Base-by-base conservation (phyloP, 1,140 invertebrate species). In the Microplitis mediator region DNA sequence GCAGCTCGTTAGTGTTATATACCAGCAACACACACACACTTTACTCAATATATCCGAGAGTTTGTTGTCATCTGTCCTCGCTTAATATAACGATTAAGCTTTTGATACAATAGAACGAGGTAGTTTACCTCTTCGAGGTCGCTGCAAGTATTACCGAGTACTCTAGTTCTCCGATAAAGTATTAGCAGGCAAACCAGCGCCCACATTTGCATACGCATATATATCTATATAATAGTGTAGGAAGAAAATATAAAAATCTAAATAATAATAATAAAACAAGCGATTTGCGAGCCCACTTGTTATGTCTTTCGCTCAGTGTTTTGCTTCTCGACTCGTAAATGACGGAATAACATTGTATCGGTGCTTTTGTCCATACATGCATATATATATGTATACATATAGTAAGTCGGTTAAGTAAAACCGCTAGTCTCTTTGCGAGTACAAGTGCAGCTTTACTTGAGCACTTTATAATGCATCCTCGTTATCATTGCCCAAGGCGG, bases 1-100 rank as follows among this genome's bases (percentile, higher is more conserved):
- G 50, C 36, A 50, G 51, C 72, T 73, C 72, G 72, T 73, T 73
- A 73, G 72, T 45, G 14, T 45, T 11, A 45, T 45, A 45, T 11
- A 3, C 39, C 39, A 45, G 39, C 39, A 45, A 6, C 6, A 45
- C 11, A 45, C 11, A 23, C 23, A 23, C 23, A 23, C 23, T 23
- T 23, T 0, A 23, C 23, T 23, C 6, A 63, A n/a, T 35, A 4
- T 54, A 54, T 58, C 56, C 31, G 3, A 23, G 14, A 45, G 63
- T 65, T 36, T n/a, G 45, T 23, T 65, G 45, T 63, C 60, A 31
- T 62, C 32, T 62, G 60, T 62, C 56, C 31, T 34, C 11, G 32
- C 16, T 35, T 31, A 32, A 62, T 35, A 13, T 4, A 6, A 16
- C 13, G 32, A 32, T 35, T 62, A 35, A 35, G 60, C 13, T 23